A percentile compares a stretch with the other conserved stretches of the same genome.
Evolutionary conservation across 2,888 invertebrate genomes (phyloP).

Genomic region (Eristalinus aeneus): DNA sequence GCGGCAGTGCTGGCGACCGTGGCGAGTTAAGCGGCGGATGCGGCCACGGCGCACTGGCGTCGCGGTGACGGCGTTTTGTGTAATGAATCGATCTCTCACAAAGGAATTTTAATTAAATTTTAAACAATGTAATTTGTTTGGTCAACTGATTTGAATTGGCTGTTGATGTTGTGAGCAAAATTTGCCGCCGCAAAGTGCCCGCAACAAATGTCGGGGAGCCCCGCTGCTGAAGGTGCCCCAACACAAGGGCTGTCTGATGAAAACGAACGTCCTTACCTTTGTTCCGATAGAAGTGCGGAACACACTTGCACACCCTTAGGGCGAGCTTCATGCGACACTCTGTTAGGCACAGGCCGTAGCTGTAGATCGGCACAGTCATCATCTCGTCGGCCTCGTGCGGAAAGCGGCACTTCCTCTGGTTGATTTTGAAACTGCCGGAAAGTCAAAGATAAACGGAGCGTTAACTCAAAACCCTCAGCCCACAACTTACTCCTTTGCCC

Average conservation of each 20-base stretch:
- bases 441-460: constrained; percentile 3
- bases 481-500: constrained; percentile 81
- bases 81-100: not conserved
- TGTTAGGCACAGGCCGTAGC: constrained; percentile 86
- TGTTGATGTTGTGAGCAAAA: not conserved
- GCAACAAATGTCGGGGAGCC: no score
- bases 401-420: constrained; percentile 87
- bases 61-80: not conserved
- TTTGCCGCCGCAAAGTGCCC: no score
- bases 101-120: constrained; percentile 36
- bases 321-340: constrained; percentile 86
- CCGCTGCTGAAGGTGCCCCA: not conserved
- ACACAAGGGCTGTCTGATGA: not conserved
- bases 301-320: constrained; percentile 85
- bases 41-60: no score
- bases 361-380: constrained; percentile 86
- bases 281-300: constrained; percentile 88
- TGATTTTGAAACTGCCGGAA: constrained; percentile 82
- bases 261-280: constrained; percentile 81
- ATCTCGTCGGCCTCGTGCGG: constrained; percentile 85
- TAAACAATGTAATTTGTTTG: not conserved
- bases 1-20: not conserved
- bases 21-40: not conserved
- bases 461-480: not conserved
- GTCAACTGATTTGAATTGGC: not conserved